Conservation (phyloP, 2,113 vertebrate species). For the Lagopus leucura region DNA sequence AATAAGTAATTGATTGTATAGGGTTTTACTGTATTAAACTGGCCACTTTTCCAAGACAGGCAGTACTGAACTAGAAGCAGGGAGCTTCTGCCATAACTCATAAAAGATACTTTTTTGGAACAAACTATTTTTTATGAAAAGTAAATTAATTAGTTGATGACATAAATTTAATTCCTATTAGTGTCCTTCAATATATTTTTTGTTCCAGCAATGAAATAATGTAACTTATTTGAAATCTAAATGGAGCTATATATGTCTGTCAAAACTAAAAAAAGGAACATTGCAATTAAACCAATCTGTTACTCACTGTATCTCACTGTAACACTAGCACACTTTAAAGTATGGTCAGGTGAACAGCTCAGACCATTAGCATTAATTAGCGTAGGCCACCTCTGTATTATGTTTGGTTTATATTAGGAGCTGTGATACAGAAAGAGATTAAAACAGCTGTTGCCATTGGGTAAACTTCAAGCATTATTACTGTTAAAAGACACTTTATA, state of each 20-base stretch:
- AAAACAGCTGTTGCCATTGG: constrained; percentile 27
- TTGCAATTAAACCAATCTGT: background rate
- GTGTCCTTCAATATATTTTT: background rate
- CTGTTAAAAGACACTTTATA: background rate
- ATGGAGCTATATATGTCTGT: background rate
- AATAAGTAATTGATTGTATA: background rate
- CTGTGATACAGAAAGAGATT: constrained; percentile 46
- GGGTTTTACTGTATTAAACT: background rate
- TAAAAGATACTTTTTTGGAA: background rate
- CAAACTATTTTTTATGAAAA: background rate
- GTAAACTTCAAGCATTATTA: background rate
- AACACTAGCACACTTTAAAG: background rate
- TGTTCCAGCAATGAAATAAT: background rate
- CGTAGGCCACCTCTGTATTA: background rate
- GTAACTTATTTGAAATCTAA: background rate
- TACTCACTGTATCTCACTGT: background rate
- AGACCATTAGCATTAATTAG: constrained; percentile 53
- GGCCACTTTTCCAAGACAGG: background rate
- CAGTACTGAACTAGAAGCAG: background rate
- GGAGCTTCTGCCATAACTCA: background rate
- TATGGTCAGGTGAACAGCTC: background rate
- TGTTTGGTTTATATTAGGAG: constrained; percentile 41
- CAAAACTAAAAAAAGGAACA: background rate
- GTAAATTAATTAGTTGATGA: background rate
- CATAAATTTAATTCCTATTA: background rate